These are phyloP conservation scores for human (Homo sapiens) DNA, from an alignment of 2,113 vertebrate species.

Conservation along the genomic window DNA sequence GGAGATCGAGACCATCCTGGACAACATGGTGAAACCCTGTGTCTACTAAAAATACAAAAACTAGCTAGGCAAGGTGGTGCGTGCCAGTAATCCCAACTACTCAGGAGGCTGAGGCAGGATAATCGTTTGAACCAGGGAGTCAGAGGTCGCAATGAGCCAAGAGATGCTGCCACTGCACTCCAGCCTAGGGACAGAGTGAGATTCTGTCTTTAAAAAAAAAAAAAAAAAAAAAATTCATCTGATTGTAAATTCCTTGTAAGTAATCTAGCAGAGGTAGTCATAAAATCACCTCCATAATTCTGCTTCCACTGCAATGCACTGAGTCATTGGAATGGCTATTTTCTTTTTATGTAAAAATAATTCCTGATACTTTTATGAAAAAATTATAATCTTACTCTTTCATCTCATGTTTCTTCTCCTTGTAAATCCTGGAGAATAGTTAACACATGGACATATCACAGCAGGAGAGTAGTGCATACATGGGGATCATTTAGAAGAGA, in stretches of 20 bases:
- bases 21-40: too few relatives aligned
- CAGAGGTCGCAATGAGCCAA: too few relatives aligned
- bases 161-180: too few relatives aligned
- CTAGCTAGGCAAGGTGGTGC: too few relatives aligned
- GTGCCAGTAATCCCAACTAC: too few relatives aligned
- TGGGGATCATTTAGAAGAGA: neutral
- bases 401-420: neutral
- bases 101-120: too few relatives aligned
- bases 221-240: too few relatives aligned
- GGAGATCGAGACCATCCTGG: too few relatives aligned
- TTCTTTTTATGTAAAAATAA: neutral
- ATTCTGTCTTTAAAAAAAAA: too few relatives aligned
- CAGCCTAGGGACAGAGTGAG: too few relatives aligned
- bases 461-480: neutral
- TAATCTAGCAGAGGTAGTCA: neutral
- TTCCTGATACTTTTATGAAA: neutral
- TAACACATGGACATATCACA: neutral
- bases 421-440: neutral
- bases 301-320: neutral
- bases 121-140: too few relatives aligned
- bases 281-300: neutral
- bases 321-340: neutral
- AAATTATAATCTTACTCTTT: neutral
- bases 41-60: too few relatives aligned
- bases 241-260: conserved; percentile 18